phyloP scores from a whole-genome alignment of 2,888 invertebrate genomes.

The Leptopilina drosophilae region DNA sequence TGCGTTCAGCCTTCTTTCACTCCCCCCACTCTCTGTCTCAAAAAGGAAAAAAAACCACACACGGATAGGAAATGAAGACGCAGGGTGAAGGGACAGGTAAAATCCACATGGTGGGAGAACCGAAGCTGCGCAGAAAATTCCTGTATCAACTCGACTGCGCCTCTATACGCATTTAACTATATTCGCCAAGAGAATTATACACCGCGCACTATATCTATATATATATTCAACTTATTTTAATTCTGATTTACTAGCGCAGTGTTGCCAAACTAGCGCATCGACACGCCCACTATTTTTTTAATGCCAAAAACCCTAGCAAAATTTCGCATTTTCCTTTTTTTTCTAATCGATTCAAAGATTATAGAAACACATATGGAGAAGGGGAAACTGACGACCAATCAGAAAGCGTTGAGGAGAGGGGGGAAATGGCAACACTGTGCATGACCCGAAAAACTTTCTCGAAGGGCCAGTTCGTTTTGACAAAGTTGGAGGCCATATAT shows the following conservation, averaged over 20 bases:
- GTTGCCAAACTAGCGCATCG: constrained; percentile 70
- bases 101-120: constrained; percentile 62
- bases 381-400: not conserved
- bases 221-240: too few species aligned
- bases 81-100: constrained; percentile 53
- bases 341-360: too few species aligned
- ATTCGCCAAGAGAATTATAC: constrained; percentile 54
- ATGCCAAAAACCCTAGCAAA: too few species aligned
- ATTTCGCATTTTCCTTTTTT: too few species aligned
- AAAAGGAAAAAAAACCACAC: constrained; percentile 56
- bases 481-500: too few species aligned
- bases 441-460: constrained; percentile 61
- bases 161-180: constrained; percentile 69
- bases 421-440: constrained; percentile 54
- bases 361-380: not conserved
- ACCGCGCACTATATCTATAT: constrained; percentile 71
- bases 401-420: too few species aligned
- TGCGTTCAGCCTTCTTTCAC: constrained; percentile 65
- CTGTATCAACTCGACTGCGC: constrained; percentile 55
- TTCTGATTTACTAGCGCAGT: constrained; percentile 74
- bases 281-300: constrained; percentile 69
- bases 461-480: constrained; percentile 68
- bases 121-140: constrained; percentile 74
- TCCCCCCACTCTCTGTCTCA: constrained; percentile 56
- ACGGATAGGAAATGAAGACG: too few species aligned